Evolutionary conservation across 2,888 invertebrate species (phyloP).

Genomic region (Strigamia maritima): DNA sequence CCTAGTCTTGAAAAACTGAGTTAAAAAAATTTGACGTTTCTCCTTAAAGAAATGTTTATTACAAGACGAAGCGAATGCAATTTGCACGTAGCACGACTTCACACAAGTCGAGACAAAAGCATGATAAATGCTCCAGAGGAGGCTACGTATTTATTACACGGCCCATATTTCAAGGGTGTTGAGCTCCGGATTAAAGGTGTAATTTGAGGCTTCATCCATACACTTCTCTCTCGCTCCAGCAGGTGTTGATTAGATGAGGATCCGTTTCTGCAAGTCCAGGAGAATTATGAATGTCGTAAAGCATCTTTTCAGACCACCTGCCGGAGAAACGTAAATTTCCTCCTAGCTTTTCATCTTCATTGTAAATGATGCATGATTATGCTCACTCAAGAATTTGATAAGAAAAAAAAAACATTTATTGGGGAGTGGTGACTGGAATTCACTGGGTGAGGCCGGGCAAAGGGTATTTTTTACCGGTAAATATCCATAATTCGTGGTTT

Average conservation of each 20-base stretch:
- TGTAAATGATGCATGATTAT: background rate
- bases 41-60: too few species aligned
- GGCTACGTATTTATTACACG: background rate
- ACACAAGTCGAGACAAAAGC: background rate
- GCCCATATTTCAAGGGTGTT: background rate
- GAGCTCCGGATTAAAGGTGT: background rate
- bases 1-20: too few species aligned
- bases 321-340: background rate
- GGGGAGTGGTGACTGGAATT: background rate
- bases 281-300: background rate
- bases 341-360: background rate
- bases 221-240: background rate
- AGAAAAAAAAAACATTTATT: background rate
- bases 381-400: background rate
- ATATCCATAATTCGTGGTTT: too few species aligned
- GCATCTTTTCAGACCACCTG: background rate
- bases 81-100: too few species aligned
- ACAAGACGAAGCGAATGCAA: too few species aligned
- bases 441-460: background rate
- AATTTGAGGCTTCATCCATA: background rate
- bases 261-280: background rate
- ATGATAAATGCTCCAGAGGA: background rate
- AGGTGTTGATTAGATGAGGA: background rate
- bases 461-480: background rate
- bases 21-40: too few species aligned